Evolutionary conservation across 2,113 vertebrate species (phyloP), one percentile per base, ranked within the genome.

Genomic region (Saimiri boliviensis): DNA sequence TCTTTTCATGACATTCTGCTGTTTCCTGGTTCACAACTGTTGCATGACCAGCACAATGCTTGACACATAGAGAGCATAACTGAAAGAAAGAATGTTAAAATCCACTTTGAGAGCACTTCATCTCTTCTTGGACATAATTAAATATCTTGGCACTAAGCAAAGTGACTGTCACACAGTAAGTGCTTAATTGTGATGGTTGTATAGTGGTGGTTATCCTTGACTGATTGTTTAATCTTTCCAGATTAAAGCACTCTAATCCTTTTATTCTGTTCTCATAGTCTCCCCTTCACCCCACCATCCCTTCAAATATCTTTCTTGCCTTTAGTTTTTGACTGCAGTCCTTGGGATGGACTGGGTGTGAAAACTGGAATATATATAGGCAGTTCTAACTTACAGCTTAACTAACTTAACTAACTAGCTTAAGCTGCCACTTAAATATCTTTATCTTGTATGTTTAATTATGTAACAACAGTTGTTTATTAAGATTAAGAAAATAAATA

Each of bases 391-490:
- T 76, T 76, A 45, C 32, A 47, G 73, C 42, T 45, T 27, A 76
- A 47, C 40, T 76, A 76, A 76, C 42, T 76, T 63, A 63, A 63
- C 60, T 63, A 13, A 13, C 60, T 63, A 42, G 23, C 45, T 73
- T 86, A 92, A 76, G 77, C 32, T 93, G 66, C 30, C 6, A 66
- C 32, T 76, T 94, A 71, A 60, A 52, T 90, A 52, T 42, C 92
- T 95, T 86, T 68, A 91, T 47, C 4, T 80, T 83, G n/a, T 56
- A 37, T 68, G 12, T 83, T 93, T 94, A 89, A 79, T 93, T 93
- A 84, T 94, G 3, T 82, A 84, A 84, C 2, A 87, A 42, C 12
- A 93, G 42, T 91, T 88, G n/a, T 76, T 47, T 93, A 6, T 89
- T 30, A 86, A 80, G 30, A 47, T 86, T 81, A 81, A 96, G 87